These are phyloP conservation scores for Gobionotothen gibberifrons DNA, from an alignment of 2,797 vertebrate species.

Conservation along the genomic window DNA sequence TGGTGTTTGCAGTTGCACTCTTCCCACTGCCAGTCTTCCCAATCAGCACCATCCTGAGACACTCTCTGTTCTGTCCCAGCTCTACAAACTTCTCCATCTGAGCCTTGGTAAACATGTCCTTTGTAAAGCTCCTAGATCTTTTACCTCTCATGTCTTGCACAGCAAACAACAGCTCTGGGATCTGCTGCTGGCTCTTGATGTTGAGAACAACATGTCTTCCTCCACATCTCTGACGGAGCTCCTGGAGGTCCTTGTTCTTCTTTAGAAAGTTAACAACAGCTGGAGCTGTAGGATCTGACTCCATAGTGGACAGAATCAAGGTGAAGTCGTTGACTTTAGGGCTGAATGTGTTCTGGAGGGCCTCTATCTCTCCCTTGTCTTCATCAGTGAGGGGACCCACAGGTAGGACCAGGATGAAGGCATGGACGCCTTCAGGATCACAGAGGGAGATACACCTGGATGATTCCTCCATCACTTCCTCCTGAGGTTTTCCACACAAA, in stretches of 20 bases:
- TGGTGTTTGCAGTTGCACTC: constrained; percentile 52
- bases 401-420: constrained; percentile 58
- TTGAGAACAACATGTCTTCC: constrained; percentile 22
- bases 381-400: constrained; percentile 46
- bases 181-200: constrained; percentile 23
- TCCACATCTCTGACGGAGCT: constrained; percentile 30
- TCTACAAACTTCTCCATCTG: not conserved
- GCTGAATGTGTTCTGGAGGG: constrained; percentile 49
- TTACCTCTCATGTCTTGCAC: no score
- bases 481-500: constrained; percentile 61
- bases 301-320: constrained; percentile 32
- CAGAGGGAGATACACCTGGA: no score
- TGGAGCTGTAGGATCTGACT: no score
- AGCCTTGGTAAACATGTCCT: no score
- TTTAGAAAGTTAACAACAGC: not conserved
- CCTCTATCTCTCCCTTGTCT: constrained; percentile 48
- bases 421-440: no score
- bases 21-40: constrained; percentile 55
- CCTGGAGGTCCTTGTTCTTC: not conserved
- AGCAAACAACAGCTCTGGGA: not conserved
- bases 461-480: constrained; percentile 55
- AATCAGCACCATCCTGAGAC: constrained; percentile 27
- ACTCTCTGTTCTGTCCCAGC: not conserved
- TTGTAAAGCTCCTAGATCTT: no score
- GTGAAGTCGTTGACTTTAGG: constrained; percentile 33